phyloP scores from a whole-genome alignment of 2,888 invertebrate genomes.

The Lycocerus yunnanus region DNA sequence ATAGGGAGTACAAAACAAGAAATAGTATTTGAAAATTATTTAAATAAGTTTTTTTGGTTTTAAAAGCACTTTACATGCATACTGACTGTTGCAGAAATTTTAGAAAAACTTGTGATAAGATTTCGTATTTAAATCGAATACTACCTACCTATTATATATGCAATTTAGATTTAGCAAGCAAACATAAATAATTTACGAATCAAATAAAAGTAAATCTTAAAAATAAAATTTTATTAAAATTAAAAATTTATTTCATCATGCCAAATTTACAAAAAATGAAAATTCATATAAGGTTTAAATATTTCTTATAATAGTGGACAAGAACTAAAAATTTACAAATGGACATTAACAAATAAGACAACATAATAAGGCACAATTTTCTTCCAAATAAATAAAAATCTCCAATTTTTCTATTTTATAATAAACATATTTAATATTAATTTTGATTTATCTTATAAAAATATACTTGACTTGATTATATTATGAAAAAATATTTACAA shows the following conservation, averaged over 20 bases:
- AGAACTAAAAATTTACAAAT: neutral
- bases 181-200: too few species aligned
- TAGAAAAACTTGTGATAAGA: too few species aligned
- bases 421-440: neutral
- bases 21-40: too few species aligned
- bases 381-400: neutral
- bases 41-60: too few species aligned
- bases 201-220: neutral
- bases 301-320: neutral
- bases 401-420: neutral
- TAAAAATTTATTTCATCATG: neutral
- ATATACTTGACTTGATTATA: neutral
- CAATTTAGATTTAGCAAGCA: too few species aligned
- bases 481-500: slow-evolving; percentile 12
- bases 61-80: too few species aligned
- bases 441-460: neutral
- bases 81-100: too few species aligned
- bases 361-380: neutral
- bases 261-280: neutral
- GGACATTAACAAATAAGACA: neutral
- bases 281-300: neutral
- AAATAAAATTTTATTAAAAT: neutral
- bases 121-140: too few species aligned
- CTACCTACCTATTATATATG: too few species aligned
- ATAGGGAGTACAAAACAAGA: too few species aligned